phyloP scores from a whole-genome alignment of 2,797 vertebrate genomes.

The Gymnothorax javanicus region DNA sequence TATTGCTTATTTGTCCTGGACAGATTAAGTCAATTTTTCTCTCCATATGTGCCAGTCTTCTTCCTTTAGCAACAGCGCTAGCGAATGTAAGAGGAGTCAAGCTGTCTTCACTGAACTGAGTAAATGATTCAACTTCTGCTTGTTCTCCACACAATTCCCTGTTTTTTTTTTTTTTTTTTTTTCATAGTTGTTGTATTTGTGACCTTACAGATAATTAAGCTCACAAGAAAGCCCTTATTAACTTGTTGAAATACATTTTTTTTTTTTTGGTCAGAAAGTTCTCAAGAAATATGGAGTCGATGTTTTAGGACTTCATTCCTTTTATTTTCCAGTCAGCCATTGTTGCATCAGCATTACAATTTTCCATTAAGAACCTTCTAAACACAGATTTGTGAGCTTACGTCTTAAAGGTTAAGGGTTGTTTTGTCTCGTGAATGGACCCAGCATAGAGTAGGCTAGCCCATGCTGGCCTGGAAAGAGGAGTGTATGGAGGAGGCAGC shows the following conservation, averaged over 20 bases:
- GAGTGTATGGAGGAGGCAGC: background rate
- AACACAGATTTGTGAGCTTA: too few relatives aligned
- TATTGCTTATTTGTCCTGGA: background rate
- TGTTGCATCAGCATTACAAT: too few relatives aligned
- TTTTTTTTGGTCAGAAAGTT: too few relatives aligned
- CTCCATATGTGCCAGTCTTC: background rate
- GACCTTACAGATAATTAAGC: background rate
- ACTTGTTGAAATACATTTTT: too few relatives aligned
- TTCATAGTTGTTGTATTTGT: background rate
- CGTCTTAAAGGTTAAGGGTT: background rate
- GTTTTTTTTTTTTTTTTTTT: background rate
- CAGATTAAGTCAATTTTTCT: background rate
- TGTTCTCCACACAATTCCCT: background rate
- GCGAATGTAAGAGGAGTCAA: background rate
- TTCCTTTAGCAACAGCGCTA: background rate
- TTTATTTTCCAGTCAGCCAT: too few relatives aligned
- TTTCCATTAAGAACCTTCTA: too few relatives aligned
- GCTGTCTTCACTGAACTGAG: background rate
- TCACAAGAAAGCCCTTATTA: background rate
- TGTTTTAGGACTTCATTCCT: too few relatives aligned
- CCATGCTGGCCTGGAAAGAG: background rate
- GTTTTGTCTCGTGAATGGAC: background rate
- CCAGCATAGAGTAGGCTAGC: background rate
- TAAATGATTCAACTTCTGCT: background rate
- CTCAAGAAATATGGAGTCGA: too few relatives aligned